Evolutionary conservation across 2,888 invertebrate genomes (phyloP).

Genomic region (Gastracanthus pulcherrimus): DNA sequence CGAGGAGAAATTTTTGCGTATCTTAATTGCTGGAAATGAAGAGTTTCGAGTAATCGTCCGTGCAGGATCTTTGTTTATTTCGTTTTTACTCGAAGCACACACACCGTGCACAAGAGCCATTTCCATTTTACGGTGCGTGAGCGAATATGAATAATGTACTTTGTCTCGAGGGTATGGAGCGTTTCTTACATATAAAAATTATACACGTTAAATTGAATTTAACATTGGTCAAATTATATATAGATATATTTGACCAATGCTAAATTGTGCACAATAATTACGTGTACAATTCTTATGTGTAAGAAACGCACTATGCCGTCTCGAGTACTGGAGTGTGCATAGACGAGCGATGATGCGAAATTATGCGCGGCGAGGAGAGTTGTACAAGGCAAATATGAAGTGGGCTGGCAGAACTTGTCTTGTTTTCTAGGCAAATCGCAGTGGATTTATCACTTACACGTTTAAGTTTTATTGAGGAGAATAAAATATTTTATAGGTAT

Average conservation of each 20-base stretch:
- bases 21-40: constrained; percentile 45
- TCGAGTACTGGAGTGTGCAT: too few species aligned
- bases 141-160: too few species aligned
- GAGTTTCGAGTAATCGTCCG: constrained; percentile 39
- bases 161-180: too few species aligned
- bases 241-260: neutral
- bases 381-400: neutral
- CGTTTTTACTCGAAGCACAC: constrained; percentile 43
- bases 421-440: constrained; percentile 20
- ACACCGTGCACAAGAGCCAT: constrained; percentile 58
- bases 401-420: neutral
- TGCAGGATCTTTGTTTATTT: constrained; percentile 12
- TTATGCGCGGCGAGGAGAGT: neutral
- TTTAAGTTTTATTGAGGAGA: neutral
- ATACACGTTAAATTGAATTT: too few species aligned
- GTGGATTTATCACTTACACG: constrained; percentile 1
- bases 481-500: neutral
- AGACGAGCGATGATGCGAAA: neutral
- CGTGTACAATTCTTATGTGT: too few species aligned
- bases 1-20: constrained; percentile 43
- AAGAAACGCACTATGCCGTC: too few species aligned
- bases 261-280: neutral
- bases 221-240: too few species aligned
- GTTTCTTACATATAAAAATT: too few species aligned
- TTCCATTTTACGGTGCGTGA: constrained; percentile 55